Evolutionary conservation across 2,113 vertebrate species (phyloP).

Genomic region (Herpetotheres cachinnans): DNA sequence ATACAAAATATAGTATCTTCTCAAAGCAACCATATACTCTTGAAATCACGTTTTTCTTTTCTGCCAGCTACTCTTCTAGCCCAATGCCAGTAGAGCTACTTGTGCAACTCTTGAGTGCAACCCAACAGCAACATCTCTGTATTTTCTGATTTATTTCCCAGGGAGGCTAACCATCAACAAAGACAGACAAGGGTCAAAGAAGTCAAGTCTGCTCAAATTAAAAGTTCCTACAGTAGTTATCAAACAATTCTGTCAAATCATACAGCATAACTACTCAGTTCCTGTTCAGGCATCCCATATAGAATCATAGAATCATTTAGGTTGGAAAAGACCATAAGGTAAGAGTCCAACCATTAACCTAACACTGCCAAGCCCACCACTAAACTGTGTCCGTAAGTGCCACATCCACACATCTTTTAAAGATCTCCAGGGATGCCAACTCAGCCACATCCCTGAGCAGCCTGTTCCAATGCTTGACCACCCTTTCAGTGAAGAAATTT

Average conservation of each 20-base stretch:
- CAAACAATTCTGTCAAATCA: not conserved
- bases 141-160: not conserved
- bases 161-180: not conserved
- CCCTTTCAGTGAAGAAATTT: not conserved
- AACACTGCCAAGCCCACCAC: not conserved
- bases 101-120: not conserved
- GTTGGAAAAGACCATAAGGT: not conserved
- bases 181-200: not conserved
- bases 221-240: not conserved
- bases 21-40: not conserved
- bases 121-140: not conserved
- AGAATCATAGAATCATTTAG: not conserved
- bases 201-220: not conserved
- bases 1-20: not conserved
- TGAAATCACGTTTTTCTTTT: not conserved
- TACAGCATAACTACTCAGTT: not conserved
- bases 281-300: not conserved
- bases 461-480: not conserved
- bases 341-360: too few relatives aligned
- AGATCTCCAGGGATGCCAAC: not conserved
- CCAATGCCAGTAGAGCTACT: not conserved
- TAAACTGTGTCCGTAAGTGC: not conserved
- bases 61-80: not conserved
- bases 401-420: not conserved
- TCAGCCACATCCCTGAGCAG: not conserved